Conservation (phyloP, 2,797 vertebrate species). For the Neopelma chrysocephalum region DNA sequence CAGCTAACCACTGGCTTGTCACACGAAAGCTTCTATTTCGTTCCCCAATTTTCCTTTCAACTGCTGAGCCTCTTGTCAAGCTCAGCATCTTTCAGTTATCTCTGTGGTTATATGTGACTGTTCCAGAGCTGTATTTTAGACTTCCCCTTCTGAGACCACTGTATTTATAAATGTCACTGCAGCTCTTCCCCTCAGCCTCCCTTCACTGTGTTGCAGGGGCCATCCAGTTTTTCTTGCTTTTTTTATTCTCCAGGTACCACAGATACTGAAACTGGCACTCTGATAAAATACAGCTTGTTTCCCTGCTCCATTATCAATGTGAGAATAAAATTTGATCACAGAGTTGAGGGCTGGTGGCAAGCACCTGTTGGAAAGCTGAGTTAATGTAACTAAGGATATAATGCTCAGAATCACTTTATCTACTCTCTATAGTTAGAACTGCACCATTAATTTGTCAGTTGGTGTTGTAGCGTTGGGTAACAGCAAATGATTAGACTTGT, state of each 20-base stretch:
- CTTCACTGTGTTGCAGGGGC: neutral
- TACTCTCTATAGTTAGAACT: neutral
- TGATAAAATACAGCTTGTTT: neutral
- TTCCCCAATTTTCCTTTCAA: neutral
- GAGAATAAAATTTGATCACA: neutral
- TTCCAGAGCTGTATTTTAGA: neutral
- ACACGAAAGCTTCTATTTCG: neutral
- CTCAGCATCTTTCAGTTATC: neutral
- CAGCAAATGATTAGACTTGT: neutral
- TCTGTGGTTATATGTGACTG: neutral
- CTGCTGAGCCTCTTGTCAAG: neutral
- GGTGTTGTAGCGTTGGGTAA: neutral
- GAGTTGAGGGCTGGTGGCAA: neutral
- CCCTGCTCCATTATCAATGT: neutral
- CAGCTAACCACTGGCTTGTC: neutral
- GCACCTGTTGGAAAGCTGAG: neutral
- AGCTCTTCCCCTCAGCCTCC: neutral
- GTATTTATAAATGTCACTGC: neutral
- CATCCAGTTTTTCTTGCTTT: neutral
- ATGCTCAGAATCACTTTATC: neutral
- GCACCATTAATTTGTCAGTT: constrained; percentile 17
- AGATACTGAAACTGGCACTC: neutral
- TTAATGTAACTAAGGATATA: constrained; percentile 1
- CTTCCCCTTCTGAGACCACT: neutral
- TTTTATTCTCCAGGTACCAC: neutral